Evolutionary conservation across 2,888 invertebrate species (phyloP), one percentile per base, ranked within the genome.

Genomic region (Trissonchulus sp.): DNA sequence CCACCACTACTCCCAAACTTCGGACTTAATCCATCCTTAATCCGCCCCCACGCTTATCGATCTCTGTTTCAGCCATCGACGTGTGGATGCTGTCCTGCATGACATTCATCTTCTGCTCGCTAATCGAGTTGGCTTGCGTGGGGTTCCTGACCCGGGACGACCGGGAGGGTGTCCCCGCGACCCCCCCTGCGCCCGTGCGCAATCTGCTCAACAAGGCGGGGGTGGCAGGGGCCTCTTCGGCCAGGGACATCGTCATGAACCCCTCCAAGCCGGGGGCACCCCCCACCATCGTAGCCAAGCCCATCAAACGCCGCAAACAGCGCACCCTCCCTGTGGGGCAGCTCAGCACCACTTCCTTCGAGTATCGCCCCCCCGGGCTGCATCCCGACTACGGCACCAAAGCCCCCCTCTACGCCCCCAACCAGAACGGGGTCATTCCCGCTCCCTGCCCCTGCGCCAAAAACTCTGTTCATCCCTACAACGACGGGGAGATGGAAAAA

Each of bases 311-410:
- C 8, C 48, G 48, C 23, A 8, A 23, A 23, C 48, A 48, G 8
- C 48, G 48, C 8, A 15, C 48, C 48, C 48, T 48, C 8, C 48
- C 48, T 8, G n/a, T n/a, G n/a, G n/a, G n/a, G n/a, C n/a, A n/a
- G n/a, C n/a, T n/a, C n/a, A n/a, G n/a, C n/a, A 8, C 48, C 23
- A 8, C 48, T 48, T 15, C 48, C 76, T 83, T 84, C 77, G 83
- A 83, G 37, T 83, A 83, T 77, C 82, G 82, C 72, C 83, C 83
- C 30, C 83, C 83, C 1, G 81, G 81, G 1, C 23, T 74, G 37
- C 48, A 48, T 48, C 48, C 48, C 48, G n/a, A n/a, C n/a, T n/a
- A n/a, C n/a, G n/a, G n/a, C n/a, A n/a, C n/a, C n/a, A n/a, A n/a
- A n/a, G n/a, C n/a, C n/a, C 48, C 48, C 8, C 48, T 23, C 8